These are phyloP conservation scores for Sabatieria punctata DNA, from an alignment of 2,888 invertebrate genomes.

Conservation along the genomic window DNA sequence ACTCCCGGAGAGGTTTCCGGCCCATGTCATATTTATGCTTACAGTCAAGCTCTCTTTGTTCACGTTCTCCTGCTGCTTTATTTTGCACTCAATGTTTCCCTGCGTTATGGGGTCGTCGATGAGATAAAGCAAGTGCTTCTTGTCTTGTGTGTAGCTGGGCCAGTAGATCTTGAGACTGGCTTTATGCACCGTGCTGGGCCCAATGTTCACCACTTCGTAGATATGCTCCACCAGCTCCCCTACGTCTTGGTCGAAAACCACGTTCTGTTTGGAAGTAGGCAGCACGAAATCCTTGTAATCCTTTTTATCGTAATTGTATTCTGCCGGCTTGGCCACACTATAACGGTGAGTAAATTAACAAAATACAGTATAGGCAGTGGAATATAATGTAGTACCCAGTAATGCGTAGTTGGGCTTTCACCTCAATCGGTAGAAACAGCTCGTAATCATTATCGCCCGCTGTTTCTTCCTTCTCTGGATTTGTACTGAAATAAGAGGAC, in stretches of 20 bases:
- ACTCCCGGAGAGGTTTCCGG: no score
- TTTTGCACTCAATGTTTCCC: constrained; percentile 20
- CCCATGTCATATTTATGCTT: no score
- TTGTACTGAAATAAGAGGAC: constrained; percentile 47
- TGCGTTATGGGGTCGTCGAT: constrained; percentile 18
- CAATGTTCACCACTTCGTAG: constrained; percentile 67
- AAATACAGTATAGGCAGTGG: constrained; percentile 48
- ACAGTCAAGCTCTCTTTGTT: constrained; percentile 31
- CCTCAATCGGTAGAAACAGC: constrained; percentile 55
- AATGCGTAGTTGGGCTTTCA: constrained; percentile 62
- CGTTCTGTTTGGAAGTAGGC: no score
- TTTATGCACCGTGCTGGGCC: constrained; percentile 64
- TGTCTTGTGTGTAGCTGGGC: constrained; percentile 63
- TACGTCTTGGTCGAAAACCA: constrained; percentile 49
- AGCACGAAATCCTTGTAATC: constrained; percentile 1
- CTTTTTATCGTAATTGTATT: background rate
- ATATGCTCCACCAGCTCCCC: constrained; percentile 76
- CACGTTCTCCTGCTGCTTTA: constrained; percentile 26
- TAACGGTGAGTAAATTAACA: constrained; percentile 48
- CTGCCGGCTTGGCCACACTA: background rate
- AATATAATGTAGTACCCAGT: no score
- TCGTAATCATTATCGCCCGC: constrained; percentile 49
- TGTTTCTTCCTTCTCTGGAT: constrained; percentile 48
- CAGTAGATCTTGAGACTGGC: constrained; percentile 67
- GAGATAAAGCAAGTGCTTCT: constrained; percentile 34